Evolutionary conservation across 2,113 vertebrate genomes (phyloP).

Genomic region (Sapayoa aenigma): DNA sequence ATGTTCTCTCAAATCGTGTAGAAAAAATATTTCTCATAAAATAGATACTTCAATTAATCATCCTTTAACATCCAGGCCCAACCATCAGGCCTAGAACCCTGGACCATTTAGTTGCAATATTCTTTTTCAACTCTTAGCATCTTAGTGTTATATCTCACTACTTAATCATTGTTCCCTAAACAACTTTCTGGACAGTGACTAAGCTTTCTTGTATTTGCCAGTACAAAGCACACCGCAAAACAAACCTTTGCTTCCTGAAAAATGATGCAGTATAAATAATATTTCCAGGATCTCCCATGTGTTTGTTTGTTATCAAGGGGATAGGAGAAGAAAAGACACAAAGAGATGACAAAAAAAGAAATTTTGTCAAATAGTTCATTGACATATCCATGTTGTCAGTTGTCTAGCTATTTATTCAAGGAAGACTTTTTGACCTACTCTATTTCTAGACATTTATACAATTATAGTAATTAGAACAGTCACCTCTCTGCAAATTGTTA

Average conservation of each 20-base stretch:
- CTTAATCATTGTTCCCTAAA: not conserved
- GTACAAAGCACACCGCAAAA: not conserved
- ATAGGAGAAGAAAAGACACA: not conserved
- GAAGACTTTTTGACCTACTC: not conserved
- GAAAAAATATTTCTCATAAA: not conserved
- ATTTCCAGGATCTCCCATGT: not conserved
- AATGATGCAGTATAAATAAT: not conserved
- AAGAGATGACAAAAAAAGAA: not conserved
- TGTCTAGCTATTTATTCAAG: not conserved
- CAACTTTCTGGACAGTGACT: not conserved
- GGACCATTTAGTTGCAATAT: not conserved
- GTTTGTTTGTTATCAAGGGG: not conserved
- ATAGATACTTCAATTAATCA: not conserved
- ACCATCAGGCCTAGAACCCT: not conserved
- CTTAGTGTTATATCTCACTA: too few relatives aligned
- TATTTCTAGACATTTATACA: not conserved
- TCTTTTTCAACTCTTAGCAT: not conserved
- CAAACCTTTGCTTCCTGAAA: not conserved
- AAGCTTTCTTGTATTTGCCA: not conserved
- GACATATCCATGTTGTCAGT: not conserved
- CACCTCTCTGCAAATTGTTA: not conserved
- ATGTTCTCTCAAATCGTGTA: not conserved
- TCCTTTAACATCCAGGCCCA: not conserved
- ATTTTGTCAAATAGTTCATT: not conserved
- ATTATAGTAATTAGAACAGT: not conserved